Base-by-base conservation (phyloP, 2,797 vertebrate genomes). In the Coregonus sp. region DNA sequence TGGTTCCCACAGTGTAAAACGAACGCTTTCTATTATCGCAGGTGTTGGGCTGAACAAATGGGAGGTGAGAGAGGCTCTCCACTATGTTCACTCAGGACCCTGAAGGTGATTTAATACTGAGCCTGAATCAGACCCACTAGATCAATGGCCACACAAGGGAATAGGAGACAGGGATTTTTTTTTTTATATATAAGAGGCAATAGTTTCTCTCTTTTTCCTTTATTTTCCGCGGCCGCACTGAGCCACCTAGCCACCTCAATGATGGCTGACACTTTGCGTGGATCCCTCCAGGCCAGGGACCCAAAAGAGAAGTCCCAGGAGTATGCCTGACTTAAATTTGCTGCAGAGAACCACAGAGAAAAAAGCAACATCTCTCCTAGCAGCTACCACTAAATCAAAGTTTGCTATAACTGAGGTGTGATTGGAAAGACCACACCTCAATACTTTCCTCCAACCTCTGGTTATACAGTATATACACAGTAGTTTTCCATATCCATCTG, bases 21-120 rank as follows among this genome's bases (percentile, higher is more conserved):
- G 75, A 91, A 88, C 67, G 75, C 87, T 88, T 90, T 90, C 88
- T 79, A 89, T 94, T 94, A 92, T 91, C 80, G 86, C 52, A 84
- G 83, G 84, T 82, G 76, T 81, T 79, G 83, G 80, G 86, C 74
- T 78, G 86, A 90, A 93, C 92, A 94, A 92, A 83, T 77, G 83
- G 70, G 77, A 84, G 87, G 86, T 84, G 84, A 75, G 84, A 83
- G 84, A 82, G 86, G 79, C 88, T 83, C 75, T 4, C 70, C 77
- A 87, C 73, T 56, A 31, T 52, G 76, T 74, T 82, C 78, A 79
- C 80, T 75, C 71, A 25, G 69, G 67, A 75, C 29, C 88, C 86
- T 76, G 16, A 63, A 83, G 84, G 86, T 90, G 89, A 93, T 90
- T 92, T 90, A 90, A 92, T 85, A 84, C 86, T 2, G 84, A 86